These are phyloP conservation scores for Melinaea menophilus DNA, from an alignment of 2,888 invertebrate species.

Conservation along the genomic window DNA sequence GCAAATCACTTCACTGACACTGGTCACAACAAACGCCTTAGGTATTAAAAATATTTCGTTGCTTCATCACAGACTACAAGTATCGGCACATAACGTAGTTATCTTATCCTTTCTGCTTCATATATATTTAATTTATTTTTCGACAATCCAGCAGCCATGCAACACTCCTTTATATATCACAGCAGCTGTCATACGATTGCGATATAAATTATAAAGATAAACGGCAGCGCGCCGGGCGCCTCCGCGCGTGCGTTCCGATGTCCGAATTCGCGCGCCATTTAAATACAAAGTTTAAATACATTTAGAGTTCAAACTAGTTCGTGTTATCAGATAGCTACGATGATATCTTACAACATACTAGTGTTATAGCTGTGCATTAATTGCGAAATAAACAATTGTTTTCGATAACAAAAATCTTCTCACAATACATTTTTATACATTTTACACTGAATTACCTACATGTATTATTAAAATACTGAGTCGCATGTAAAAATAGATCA, in stretches of 20 bases:
- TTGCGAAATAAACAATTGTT: too few relatives aligned
- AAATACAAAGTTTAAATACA: constrained; percentile 34
- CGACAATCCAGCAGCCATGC: constrained; percentile 28
- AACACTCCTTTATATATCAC: constrained; percentile 35
- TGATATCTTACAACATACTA: too few relatives aligned
- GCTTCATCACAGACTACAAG: constrained; percentile 57
- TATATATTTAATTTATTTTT: constrained; percentile 31
- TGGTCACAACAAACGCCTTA: constrained; percentile 37
- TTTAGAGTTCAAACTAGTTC: constrained; percentile 19
- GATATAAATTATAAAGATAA: neutral
- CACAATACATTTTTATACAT: too few relatives aligned
- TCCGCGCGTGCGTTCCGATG: constrained; percentile 49
- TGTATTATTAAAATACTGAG: too few relatives aligned
- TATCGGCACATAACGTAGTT: constrained; percentile 41
- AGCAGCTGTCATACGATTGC: constrained; percentile 40
- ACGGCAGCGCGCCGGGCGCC: constrained; percentile 7
- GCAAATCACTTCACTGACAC: constrained; percentile 35
- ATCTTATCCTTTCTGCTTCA: constrained; percentile 33
- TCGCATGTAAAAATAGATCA: too few relatives aligned
- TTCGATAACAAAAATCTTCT: too few relatives aligned
- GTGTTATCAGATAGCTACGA: too few relatives aligned
- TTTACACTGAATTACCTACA: too few relatives aligned
- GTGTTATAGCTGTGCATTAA: too few relatives aligned
- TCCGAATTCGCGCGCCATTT: constrained; percentile 39
- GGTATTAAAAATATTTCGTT: constrained; percentile 39